Evolutionary conservation across 2,888 invertebrate genomes (phyloP).

Genomic region (Tachina lurida): DNA sequence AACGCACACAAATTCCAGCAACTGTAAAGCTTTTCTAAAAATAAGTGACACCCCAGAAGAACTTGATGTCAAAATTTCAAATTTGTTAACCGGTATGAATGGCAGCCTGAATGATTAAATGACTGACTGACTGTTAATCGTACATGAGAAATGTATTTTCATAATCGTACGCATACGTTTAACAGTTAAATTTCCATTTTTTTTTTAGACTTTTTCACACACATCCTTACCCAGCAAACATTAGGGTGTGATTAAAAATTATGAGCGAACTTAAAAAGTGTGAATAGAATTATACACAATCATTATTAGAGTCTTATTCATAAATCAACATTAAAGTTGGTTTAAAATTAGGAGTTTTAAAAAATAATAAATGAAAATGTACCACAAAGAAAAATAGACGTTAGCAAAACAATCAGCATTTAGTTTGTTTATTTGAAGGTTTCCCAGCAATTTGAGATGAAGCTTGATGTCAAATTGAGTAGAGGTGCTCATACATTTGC

Average conservation of each 20-base stretch:
- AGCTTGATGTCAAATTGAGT: too few species aligned
- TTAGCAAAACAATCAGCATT: too few species aligned
- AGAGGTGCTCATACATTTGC: too few species aligned
- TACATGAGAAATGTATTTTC: background rate
- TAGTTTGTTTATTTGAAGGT: too few species aligned
- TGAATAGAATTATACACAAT: too few species aligned
- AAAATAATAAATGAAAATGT: too few species aligned
- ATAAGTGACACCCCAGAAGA: constrained; percentile 11
- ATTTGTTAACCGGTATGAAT: constrained; percentile 36
- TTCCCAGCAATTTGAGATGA: too few species aligned
- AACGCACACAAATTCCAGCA: constrained; percentile 4
- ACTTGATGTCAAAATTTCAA: constrained; percentile 50
- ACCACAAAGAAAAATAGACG: too few species aligned
- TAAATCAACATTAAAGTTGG: background rate
- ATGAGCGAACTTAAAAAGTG: background rate
- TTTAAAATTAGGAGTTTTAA: too few species aligned
- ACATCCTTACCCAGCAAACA: constrained; percentile 4
- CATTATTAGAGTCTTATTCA: too few species aligned
- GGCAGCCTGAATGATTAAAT: background rate
- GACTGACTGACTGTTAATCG: constrained; percentile 16
- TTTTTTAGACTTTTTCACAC: constrained; percentile 19
- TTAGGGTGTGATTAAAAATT: background rate
- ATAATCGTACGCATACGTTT: constrained; percentile 20
- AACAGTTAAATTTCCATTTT: constrained; percentile 24
- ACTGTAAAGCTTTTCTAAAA: background rate